phyloP scores from a whole-genome alignment of 2,113 vertebrate species.

The Phycodurus eques region DNA sequence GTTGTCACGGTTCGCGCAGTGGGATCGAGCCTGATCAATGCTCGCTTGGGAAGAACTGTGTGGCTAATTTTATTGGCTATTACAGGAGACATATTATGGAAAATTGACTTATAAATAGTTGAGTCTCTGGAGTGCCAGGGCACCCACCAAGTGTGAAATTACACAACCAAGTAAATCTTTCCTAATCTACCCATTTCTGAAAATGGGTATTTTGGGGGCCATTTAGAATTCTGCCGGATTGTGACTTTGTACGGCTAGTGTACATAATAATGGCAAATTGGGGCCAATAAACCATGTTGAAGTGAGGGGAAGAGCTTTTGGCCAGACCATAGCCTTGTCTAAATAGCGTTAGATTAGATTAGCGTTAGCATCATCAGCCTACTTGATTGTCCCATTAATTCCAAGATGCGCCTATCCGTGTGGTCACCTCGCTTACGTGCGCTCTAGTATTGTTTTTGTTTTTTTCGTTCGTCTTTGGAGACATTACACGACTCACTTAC shows the following conservation, averaged over 20 bases:
- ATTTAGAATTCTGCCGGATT: neutral
- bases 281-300: too few species aligned
- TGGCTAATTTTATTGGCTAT: slow-evolving; percentile 43
- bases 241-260: neutral
- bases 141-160: neutral
- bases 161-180: neutral
- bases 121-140: neutral
- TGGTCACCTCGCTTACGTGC: too few species aligned
- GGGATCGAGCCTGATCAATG: slow-evolving; percentile 61
- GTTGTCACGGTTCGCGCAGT: slow-evolving; percentile 59
- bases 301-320: too few species aligned
- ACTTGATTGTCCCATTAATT: too few species aligned
- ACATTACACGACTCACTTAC: too few species aligned
- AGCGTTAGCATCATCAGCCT: neutral
- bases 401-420: too few species aligned
- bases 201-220: neutral
- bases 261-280: neutral
- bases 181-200: too few species aligned
- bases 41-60: slow-evolving; percentile 45
- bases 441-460: too few species aligned
- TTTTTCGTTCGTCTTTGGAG: too few species aligned
- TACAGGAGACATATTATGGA: slow-evolving; percentile 3
- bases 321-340: too few species aligned
- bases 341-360: neutral
- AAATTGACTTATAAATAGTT: neutral